Conservation (phyloP, 2,113 vertebrate genomes). For the Eublepharis macularius region DNA sequence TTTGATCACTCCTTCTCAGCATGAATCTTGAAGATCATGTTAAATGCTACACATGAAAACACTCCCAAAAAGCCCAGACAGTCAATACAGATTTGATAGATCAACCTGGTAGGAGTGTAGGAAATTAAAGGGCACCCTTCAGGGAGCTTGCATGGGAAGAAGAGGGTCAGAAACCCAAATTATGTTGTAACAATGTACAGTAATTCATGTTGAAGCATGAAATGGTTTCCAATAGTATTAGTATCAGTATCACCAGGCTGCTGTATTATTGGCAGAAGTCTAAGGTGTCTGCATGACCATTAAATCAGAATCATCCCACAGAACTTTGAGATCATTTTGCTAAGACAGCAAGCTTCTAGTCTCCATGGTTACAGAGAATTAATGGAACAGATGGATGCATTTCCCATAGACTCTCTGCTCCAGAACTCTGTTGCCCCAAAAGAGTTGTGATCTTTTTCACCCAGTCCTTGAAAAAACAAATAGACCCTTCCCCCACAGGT, state of each 20-base stretch:
- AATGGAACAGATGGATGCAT: not conserved
- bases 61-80: not conserved
- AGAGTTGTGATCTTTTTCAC: not conserved
- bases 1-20: not conserved
- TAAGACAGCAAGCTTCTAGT: not conserved
- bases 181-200: not conserved
- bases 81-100: not conserved
- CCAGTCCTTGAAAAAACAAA: not conserved
- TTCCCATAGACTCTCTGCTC: not conserved
- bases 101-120: not conserved
- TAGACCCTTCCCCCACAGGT: not conserved
- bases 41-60: not conserved
- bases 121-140: conserved; percentile 14
- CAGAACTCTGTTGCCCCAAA: not conserved
- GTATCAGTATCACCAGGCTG: not conserved
- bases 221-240: not conserved
- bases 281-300: not conserved
- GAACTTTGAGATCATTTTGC: not conserved
- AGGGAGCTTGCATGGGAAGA: not conserved
- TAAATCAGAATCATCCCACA: not conserved
- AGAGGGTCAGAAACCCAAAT: not conserved
- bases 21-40: not conserved
- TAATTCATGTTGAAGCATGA: not conserved
- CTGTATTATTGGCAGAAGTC: not conserved
- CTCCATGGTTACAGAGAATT: not conserved